Conservation (phyloP, 2,888 invertebrate genomes). For the Heterodera filipjevi region DNA sequence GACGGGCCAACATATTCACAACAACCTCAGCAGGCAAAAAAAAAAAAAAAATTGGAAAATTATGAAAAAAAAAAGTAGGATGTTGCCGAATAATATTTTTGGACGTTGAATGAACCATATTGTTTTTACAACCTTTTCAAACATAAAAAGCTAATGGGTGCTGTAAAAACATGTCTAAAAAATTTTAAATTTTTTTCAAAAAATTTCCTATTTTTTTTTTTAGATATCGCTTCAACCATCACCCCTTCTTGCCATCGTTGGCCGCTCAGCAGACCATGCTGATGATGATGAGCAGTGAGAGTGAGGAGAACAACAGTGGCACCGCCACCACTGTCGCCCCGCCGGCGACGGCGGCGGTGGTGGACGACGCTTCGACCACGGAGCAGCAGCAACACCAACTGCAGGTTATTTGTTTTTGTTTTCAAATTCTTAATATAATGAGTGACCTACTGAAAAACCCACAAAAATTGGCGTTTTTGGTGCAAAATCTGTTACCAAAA, state of each 20-base stretch:
- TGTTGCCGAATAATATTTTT: neutral
- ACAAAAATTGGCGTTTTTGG: no score
- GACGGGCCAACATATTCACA: neutral
- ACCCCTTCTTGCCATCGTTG: constrained; percentile 3
- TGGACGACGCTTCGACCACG: neutral
- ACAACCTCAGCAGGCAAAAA: constrained; percentile 4
- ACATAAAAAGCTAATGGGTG: no score
- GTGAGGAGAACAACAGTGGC: constrained; percentile 5
- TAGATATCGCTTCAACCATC: neutral
- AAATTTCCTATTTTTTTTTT: neutral
- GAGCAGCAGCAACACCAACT: neutral
- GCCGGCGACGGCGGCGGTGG: neutral
- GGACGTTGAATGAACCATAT: neutral
- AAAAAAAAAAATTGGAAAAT: neutral
- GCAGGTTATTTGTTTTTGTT: neutral
- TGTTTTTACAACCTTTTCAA: no score
- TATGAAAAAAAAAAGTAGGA: neutral
- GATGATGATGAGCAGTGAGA: constrained; percentile 6
- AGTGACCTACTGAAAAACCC: no score
- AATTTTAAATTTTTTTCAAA: neutral
- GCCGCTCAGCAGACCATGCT: neutral
- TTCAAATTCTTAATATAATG: no score
- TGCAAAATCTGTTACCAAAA: no score
- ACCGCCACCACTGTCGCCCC: neutral
- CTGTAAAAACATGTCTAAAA: no score